Conservation (phyloP, 2,888 invertebrate genomes). For the Copidosoma aretas region DNA sequence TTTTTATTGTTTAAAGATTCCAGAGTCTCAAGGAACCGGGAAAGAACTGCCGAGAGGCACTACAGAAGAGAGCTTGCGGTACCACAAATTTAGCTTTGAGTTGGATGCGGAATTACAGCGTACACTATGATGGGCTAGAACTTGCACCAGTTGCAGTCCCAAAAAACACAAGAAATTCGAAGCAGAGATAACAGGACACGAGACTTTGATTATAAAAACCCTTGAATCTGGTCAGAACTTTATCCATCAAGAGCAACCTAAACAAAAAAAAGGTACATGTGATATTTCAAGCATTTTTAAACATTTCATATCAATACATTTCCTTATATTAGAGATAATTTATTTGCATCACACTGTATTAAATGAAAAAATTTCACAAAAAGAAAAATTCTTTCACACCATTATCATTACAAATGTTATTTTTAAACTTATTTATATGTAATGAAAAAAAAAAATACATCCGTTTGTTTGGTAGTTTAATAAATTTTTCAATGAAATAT, state of each 20-base stretch:
- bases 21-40: slow-evolving; percentile 77
- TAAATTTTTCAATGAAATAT: background rate
- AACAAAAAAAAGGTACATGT: slow-evolving; percentile 73
- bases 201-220: slow-evolving; percentile 83
- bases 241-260: slow-evolving; percentile 80
- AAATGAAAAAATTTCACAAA: background rate
- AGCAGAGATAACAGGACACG: slow-evolving; percentile 86
- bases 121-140: slow-evolving; percentile 81
- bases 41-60: slow-evolving; percentile 72
- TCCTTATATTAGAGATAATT: background rate
- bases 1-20: slow-evolving; percentile 61
- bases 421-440: slow-evolving; percentile 17
- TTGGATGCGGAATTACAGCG: slow-evolving; percentile 92
- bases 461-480: slow-evolving; percentile 19
- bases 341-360: background rate
- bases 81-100: slow-evolving; percentile 94
- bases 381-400: no score
- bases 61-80: slow-evolving; percentile 84
- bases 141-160: slow-evolving; percentile 89
- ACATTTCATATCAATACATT: slow-evolving; percentile 13
- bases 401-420: background rate
- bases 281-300: background rate
- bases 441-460: slow-evolving; percentile 11
- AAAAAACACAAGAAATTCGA: slow-evolving; percentile 95
- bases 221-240: slow-evolving; percentile 79